Percentiles rank a stretch among this genome's conserved stretches.
Evolutionary conservation across 2,797 vertebrate genomes (phyloP).

Genomic region (Catharus ustulatus): DNA sequence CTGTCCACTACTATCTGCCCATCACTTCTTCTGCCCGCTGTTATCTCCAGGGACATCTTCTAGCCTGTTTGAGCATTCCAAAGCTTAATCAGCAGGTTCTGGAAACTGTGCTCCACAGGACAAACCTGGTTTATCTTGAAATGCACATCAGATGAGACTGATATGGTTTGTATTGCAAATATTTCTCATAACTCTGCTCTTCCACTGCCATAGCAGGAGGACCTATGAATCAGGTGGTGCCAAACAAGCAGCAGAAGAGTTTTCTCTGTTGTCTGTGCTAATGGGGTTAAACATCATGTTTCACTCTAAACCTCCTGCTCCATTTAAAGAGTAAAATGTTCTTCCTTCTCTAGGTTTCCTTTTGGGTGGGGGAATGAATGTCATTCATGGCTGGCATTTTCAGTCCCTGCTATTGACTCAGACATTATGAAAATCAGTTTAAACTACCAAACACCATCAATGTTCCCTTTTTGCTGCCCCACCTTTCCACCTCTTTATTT

Average conservation of each 20-base stretch:
- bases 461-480: neutral
- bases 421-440: neutral
- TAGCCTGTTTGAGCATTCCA: neutral
- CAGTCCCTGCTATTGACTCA: neutral
- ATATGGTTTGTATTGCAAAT: constrained; percentile 2
- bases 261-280: neutral
- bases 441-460: neutral
- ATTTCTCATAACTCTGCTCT: neutral
- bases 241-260: neutral
- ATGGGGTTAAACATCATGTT: neutral
- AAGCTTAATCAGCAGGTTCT: neutral
- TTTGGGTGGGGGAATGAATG: neutral
- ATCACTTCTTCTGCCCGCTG: accelerated
- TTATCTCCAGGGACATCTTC: neutral
- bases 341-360: neutral
- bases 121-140: constrained; percentile 7
- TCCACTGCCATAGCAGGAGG: neutral
- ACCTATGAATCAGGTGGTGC: neutral
- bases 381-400: neutral
- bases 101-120: neutral
- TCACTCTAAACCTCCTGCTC: neutral
- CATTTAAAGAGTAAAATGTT: neutral
- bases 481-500: neutral
- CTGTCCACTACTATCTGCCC: neutral
- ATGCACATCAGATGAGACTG: neutral